Percentiles rank a stretch among this genome's conserved stretches.
Evolutionary conservation across 2,888 invertebrate genomes (phyloP).

Genomic region (Andrena minutula): DNA sequence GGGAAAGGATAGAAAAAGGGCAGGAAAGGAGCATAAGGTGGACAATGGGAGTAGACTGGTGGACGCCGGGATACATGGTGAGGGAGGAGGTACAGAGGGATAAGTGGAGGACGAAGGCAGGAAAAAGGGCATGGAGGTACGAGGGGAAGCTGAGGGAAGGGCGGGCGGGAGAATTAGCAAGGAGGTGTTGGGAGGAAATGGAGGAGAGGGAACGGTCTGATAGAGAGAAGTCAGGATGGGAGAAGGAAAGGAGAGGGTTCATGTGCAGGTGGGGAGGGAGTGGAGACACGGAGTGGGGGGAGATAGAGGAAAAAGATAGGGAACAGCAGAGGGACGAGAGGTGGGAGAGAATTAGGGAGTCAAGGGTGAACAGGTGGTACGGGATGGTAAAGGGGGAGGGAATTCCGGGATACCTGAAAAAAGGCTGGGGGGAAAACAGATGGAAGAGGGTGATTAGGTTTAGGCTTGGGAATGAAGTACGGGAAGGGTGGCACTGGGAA

Average conservation of each 20-base stretch:
- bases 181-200: not conserved
- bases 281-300: no score
- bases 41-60: not conserved
- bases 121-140: not conserved
- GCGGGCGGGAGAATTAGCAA: not conserved
- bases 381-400: not conserved
- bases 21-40: slow-evolving; percentile 4
- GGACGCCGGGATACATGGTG: not conserved
- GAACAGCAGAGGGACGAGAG: no score
- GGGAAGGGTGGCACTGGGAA: no score
- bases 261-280: no score
- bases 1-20: not conserved
- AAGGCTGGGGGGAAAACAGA: no score
- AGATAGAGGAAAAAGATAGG: no score
- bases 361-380: not conserved
- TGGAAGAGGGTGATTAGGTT: no score
- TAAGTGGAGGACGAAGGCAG: not conserved
- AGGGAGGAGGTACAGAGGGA: not conserved
- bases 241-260: no score
- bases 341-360: no score
- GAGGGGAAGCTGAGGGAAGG: not conserved
- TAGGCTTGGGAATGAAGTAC: no score
- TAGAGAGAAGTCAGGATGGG: not conserved
- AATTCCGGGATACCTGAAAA: no score
- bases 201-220: not conserved